Evolutionary conservation across 1,140 invertebrate genomes (phyloP), one percentile per base, ranked within the genome.

Genomic region (Eubasilissa regina): DNA sequence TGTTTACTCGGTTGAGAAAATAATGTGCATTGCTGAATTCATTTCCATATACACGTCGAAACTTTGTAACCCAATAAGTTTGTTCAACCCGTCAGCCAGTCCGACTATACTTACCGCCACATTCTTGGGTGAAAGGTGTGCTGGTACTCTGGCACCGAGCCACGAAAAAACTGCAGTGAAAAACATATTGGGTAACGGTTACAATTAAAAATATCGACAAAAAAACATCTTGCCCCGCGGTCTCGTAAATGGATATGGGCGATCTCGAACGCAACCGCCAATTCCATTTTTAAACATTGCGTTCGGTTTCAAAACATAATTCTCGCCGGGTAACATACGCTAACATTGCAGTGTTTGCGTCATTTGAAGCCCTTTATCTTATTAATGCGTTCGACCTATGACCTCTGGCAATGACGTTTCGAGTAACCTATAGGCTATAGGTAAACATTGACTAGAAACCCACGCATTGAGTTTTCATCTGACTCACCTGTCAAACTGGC

Each of bases 351-450:
- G 10, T 60, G 56, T 25, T 19, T 25, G 21, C 25, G 25, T 13
- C 48, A 25, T 17, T 17, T 6, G 21, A 60, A 58, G 55, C 35
- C 53, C 73, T 43, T 44, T 13, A 58, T 56, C 15, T 35, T 13
- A 44, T 12, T 35, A 51, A 48, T 53, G 58, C 45, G 62, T 47
- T 43, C 55, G 55, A 58, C 77, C 66, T 78, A 51, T 79, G 77
- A 79, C 77, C 77, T 79, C 77, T 79, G 70, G 77, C 77, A 79
- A 79, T 79, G 77, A 79, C 77, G 77, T 74, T 75, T 66, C 51
- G 43, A 53, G 58, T 47, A 60, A 66, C 47, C 17, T 64, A 64
- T 58, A 75, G 25, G 25, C 43, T 75, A 56, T 76, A 76, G 17
- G 74, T 77, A 78, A 78, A 78, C 77, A 70, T 74, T 70, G 47